Evolutionary conservation across 2,797 vertebrate species (phyloP).

Genomic region (Manis crassicaudata): DNA sequence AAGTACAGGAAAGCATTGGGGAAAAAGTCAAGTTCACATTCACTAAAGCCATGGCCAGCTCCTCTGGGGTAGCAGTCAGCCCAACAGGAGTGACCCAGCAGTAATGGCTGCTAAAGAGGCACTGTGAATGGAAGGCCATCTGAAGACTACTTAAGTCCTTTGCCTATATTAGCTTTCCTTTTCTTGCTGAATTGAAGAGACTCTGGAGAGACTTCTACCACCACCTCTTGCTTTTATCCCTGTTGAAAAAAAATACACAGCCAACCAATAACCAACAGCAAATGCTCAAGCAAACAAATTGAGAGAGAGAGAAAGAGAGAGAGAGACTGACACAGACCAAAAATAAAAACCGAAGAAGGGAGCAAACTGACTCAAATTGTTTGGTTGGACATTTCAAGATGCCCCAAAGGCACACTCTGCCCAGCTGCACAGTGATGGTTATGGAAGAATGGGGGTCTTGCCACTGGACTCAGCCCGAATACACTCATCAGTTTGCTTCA

Average conservation of each 20-base stretch:
- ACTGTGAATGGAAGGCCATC: conserved; percentile 75
- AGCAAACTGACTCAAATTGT: conserved; percentile 79
- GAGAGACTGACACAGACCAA: background rate
- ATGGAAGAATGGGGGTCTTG: conserved; percentile 86
- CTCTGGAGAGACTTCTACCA: conserved; percentile 24
- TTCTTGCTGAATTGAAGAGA: conserved; percentile 63
- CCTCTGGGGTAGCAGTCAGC: background rate
- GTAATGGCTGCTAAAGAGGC: conserved; percentile 80
- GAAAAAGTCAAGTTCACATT: background rate
- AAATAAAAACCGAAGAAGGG: conserved; percentile 76
- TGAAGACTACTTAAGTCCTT: conserved; percentile 65
- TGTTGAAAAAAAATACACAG: conserved; percentile 67
- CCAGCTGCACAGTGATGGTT: conserved; percentile 74
- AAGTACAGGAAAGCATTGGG: conserved; percentile 57
- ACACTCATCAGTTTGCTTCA: conserved; percentile 96
- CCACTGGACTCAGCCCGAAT: conserved; percentile 91
- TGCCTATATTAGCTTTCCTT: conserved; percentile 62
- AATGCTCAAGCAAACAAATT: background rate
- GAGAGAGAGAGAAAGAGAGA: background rate
- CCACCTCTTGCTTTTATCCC: conserved; percentile 48
- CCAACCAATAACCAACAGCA: conserved; percentile 25
- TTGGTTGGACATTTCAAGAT: conserved; percentile 64
- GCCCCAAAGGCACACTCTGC: conserved; percentile 75
- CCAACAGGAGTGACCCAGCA: conserved; percentile 25
- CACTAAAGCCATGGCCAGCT: conserved; percentile 12